phyloP scores from a whole-genome alignment of 2,113 vertebrate species.

The Andinoacara biseriatus region DNA sequence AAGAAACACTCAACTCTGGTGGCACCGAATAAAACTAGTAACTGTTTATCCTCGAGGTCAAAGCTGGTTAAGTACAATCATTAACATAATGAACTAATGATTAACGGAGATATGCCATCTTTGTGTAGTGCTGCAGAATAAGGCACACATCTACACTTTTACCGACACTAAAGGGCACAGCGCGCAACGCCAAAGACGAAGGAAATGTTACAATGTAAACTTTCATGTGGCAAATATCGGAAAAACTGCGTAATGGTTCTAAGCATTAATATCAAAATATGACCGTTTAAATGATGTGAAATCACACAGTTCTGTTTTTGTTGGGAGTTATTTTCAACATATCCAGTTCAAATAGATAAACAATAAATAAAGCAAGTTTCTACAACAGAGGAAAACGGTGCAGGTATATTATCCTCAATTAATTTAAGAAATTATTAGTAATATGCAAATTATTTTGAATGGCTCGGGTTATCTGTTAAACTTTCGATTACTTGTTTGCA shows the following conservation, averaged over 20 bases:
- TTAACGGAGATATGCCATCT: neutral
- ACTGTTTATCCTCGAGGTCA: neutral
- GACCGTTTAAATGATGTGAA: neutral
- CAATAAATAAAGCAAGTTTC: neutral
- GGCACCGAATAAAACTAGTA: neutral
- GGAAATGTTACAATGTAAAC: neutral
- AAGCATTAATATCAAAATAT: neutral
- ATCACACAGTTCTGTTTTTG: neutral
- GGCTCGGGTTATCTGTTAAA: neutral
- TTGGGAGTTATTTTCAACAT: neutral
- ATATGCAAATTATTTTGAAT: neutral
- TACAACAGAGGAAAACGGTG: too few species aligned
- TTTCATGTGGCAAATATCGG: neutral
- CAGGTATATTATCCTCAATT: neutral
- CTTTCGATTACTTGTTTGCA: accelerated
- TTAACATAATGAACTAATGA: neutral
- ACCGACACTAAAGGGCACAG: neutral
- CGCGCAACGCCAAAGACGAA: neutral
- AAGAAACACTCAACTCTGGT: neutral
- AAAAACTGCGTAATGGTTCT: neutral
- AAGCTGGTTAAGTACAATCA: neutral
- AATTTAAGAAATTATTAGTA: neutral
- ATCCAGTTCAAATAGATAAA: neutral
- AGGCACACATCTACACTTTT: neutral
- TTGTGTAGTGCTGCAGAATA: neutral